These are phyloP conservation scores for Mellilla xanthometata DNA, from an alignment of 2,888 invertebrate genomes.

Conservation along the genomic window DNA sequence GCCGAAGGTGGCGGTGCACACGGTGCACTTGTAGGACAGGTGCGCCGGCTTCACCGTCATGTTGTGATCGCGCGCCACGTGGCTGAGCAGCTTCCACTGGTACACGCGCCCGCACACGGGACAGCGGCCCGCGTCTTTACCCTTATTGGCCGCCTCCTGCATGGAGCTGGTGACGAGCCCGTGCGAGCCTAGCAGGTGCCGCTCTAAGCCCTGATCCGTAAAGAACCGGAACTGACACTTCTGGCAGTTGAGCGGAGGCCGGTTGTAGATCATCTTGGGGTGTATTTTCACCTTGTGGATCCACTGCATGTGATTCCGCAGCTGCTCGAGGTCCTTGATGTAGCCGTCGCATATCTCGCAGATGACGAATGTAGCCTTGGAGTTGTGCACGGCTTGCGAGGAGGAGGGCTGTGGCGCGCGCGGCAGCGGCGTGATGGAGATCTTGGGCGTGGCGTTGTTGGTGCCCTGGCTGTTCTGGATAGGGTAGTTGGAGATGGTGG, in stretches of 20 bases:
- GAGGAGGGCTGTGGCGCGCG: slow-evolving; percentile 83
- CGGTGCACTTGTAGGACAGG: slow-evolving; percentile 96
- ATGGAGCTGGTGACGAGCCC: slow-evolving; percentile 97
- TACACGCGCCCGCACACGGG: slow-evolving; percentile 96
- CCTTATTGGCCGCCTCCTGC: slow-evolving; percentile 97
- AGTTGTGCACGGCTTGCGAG: slow-evolving; percentile 60
- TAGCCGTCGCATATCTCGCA: slow-evolving; percentile 99
- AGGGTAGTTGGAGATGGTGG: slow-evolving; percentile 71
- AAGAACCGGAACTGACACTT: slow-evolving; percentile 98
- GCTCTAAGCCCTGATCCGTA: slow-evolving; percentile 97
- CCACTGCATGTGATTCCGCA: slow-evolving; percentile 98
- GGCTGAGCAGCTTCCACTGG: slow-evolving; percentile 92
- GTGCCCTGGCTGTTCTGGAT: slow-evolving; percentile 61
- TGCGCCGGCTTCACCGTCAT: slow-evolving; percentile 97
- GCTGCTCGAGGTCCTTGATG: slow-evolving; percentile 96
- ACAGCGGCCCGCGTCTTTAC: slow-evolving; percentile 96
- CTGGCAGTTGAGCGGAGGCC: slow-evolving; percentile 97
- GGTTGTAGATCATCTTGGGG: slow-evolving; percentile 97
- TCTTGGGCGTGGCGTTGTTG: slow-evolving; percentile 89
- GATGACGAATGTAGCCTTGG: slow-evolving; percentile 95
- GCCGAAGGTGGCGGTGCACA: slow-evolving; percentile 96
- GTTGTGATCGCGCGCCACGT: slow-evolving; percentile 96
- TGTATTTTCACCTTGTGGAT: slow-evolving; percentile 98
- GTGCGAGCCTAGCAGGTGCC: slow-evolving; percentile 97
- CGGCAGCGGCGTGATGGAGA: slow-evolving; percentile 95